Evolutionary conservation across 2,113 vertebrate genomes (phyloP), one percentile per base, ranked within the genome.

Genomic region (Microcebus murinus): DNA sequence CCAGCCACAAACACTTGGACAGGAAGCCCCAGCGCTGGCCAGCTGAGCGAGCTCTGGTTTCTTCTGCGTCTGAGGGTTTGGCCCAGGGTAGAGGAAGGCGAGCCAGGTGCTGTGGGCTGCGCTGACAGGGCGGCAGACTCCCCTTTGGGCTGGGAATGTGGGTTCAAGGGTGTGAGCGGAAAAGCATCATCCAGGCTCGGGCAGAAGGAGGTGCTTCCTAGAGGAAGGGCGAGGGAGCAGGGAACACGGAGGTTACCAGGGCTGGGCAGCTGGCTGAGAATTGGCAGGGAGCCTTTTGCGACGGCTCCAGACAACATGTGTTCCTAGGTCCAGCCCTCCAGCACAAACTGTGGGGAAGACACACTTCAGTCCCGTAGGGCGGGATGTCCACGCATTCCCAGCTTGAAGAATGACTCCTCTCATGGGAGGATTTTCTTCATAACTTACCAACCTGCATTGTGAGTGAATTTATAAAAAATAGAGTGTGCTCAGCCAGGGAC

Each of bases 61-160:
- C 97, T 97, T 74, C 90, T 82, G 95, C 34, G 93, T 94, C 96
- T 92, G 95, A 93, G 96, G 96, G 90, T 94, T 97, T 97, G 97
- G 97, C 96, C 88, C 90, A 1, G 97, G 5, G 42, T 5, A 59
- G 83, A 94, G 93, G 91, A 87, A 96, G 92, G 61, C 87, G 4
- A 91, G 97, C 97, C 97, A 97, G 97, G 96, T 97, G 97, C 90
- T 68, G 68, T 0, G 42, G 81, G 48, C 89, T 50, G 81, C 20
- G 8, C 68, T 39, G 93, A 63, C 31, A 48, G 73, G 84, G 61
- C 87, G 8, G 10, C 4, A 2, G 79, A 50, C 70, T 88, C 86
- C 82, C 79, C 50, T 39, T 70, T 15, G 45, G 90, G 79, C 63
- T 68, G 80, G 90, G 95, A 96, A 79, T 96, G 74, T 90, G 96